A percentile compares a stretch with the other conserved stretches of the same genome.
Conservation (phyloP, 2,888 invertebrate species). For the Sphaeridia pumilis region DNA sequence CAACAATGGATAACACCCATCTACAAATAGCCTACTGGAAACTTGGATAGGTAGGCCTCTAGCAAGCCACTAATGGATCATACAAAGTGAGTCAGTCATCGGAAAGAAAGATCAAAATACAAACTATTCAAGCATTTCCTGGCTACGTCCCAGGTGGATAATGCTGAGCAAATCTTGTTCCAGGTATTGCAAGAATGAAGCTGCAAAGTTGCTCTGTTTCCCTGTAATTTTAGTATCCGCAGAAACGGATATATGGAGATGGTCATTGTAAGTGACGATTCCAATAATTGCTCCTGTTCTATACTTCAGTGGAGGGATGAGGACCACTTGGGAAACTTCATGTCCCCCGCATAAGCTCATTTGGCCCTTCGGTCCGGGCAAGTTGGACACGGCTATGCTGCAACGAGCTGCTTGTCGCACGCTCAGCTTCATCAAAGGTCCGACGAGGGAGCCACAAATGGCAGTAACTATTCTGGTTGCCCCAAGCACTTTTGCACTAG, state of each 20-base stretch:
- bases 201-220: conserved; percentile 20
- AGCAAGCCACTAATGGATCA: too few species aligned
- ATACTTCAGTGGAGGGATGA: conserved; percentile 28
- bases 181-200: conserved; percentile 22
- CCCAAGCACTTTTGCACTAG: too few species aligned
- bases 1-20: too few species aligned
- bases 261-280: conserved; percentile 26
- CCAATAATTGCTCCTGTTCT: conserved; percentile 28
- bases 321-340: conserved; percentile 20
- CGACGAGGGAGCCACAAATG: conserved; percentile 26
- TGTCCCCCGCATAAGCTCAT: conserved; percentile 25
- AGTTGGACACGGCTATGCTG: conserved; percentile 25
- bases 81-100: too few species aligned
- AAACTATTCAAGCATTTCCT: too few species aligned
- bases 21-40: too few species aligned
- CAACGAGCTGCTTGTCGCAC: conserved; percentile 19
- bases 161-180: conserved; percentile 27
- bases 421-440: conserved; percentile 22
- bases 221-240: conserved; percentile 20
- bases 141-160: too few species aligned
- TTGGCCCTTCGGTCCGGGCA: conserved; percentile 25
- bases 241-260: conserved; percentile 23
- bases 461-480: conserved; percentile 19
- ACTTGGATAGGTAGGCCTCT: too few species aligned
- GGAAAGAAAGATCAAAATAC: too few species aligned